A percentile compares a stretch with the other conserved stretches of the same genome.
phyloP scores from a whole-genome alignment of 2,888 invertebrate genomes.

The Lasiommata megera region DNA sequence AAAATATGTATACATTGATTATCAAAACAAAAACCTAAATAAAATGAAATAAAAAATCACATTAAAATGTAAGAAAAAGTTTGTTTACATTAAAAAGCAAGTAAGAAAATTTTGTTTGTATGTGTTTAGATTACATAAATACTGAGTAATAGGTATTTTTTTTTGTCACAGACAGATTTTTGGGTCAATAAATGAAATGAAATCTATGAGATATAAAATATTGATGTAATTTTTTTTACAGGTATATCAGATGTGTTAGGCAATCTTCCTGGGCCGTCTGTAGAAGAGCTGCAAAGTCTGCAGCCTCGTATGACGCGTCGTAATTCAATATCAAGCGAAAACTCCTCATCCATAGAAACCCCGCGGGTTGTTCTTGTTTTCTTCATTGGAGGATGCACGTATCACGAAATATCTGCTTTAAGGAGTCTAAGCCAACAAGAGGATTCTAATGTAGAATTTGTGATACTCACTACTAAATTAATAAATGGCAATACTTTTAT shows the following conservation, averaged over 20 bases:
- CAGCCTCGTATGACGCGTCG: constrained; percentile 81
- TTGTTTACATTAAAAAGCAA: no score
- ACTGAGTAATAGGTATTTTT: no score
- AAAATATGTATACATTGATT: no score
- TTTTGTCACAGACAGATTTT: no score
- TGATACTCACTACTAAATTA: constrained; percentile 94
- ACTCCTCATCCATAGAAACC: constrained; percentile 78
- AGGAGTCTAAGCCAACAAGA: constrained; percentile 88
- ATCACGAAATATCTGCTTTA: constrained; percentile 93
- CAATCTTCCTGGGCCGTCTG: constrained; percentile 89
- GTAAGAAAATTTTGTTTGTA: no score
- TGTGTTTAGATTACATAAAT: no score
- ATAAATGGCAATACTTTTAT: constrained; percentile 95
- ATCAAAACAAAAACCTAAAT: no score
- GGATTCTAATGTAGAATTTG: constrained; percentile 92
- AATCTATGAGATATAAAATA: background rate
- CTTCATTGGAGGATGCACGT: constrained; percentile 98
- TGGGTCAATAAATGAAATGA: no score
- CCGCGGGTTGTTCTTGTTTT: constrained; percentile 92
- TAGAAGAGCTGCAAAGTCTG: constrained; percentile 84
- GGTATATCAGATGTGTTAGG: constrained; percentile 92
- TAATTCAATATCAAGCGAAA: constrained; percentile 81
- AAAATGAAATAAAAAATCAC: no score
- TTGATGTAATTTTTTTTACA: constrained; percentile 37
- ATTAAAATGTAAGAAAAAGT: no score